Percentiles rank a stretch among this genome's conserved stretches.
These are phyloP conservation scores for Chrysemys picta DNA, from an alignment of 2,113 vertebrate genomes.

Conservation along the genomic window DNA sequence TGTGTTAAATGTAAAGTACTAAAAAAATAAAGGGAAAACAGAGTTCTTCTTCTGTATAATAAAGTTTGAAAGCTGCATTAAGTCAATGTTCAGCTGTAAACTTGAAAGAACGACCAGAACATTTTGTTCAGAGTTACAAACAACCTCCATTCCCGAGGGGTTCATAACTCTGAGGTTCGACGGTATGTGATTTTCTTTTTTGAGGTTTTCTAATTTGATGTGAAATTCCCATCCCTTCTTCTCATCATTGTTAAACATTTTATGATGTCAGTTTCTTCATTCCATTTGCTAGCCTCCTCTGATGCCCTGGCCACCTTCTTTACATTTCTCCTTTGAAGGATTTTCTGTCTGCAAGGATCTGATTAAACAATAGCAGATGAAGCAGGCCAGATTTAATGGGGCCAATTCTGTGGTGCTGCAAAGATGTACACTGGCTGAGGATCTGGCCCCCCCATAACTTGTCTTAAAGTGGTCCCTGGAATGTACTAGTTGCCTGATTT, in stretches of 20 bases:
- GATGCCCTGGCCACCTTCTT: conserved; percentile 39
- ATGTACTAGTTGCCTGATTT: neutral
- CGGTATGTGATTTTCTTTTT: neutral
- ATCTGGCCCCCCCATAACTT: neutral
- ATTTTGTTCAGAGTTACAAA: too few species aligned
- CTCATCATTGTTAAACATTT: conserved; percentile 48
- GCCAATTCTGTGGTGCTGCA: neutral
- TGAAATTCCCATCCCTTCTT: conserved; percentile 22
- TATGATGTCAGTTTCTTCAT: conserved; percentile 46
- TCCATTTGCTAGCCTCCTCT: conserved; percentile 21
- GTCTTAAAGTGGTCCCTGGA: neutral
- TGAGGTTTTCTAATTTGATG: neutral
- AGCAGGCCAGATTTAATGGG: too few species aligned
- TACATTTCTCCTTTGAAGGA: conserved; percentile 18
- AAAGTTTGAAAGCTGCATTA: too few species aligned
- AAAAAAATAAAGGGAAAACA: too few species aligned
- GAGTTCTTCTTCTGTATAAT: too few species aligned
- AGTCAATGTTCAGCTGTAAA: too few species aligned
- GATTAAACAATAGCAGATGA: neutral
- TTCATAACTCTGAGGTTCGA: too few species aligned
- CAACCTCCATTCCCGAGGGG: too few species aligned
- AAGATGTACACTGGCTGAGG: neutral
- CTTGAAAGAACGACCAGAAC: too few species aligned
- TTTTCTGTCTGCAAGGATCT: neutral
- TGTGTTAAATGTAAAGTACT: too few species aligned